Evolutionary conservation across 1,140 invertebrate genomes (phyloP), one percentile per base, ranked within the genome.

Genomic region (Dendroctonus valens): DNA sequence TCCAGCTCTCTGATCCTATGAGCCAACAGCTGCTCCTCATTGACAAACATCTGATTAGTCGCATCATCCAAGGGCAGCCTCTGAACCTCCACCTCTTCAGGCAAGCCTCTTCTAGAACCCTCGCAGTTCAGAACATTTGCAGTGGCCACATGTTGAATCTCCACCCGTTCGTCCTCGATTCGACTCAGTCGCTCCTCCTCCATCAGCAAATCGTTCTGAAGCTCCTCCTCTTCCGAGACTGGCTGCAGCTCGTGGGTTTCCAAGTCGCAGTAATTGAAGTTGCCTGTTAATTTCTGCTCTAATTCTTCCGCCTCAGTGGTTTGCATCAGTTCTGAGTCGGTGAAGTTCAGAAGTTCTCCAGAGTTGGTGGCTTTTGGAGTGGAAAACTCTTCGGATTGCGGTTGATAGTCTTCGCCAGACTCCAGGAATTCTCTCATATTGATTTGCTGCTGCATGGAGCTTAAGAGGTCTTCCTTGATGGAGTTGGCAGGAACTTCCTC

Each of bases 21-120:
- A 7, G 40, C 58, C 37, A 67, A 41, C 14, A 54, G 12, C 41
- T 67, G 57, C 15, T 60, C 65, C 15, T 67, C 50, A 39, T 50
- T 65, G 4, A n/a, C 49, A 52, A 9, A 65, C 54, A 65, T 50
- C 40, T 65, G 55, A 53, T 67, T 67, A 12, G 58, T 60, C 7
- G 65, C 57, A 9, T 59, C 49, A 41, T 65, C 53, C 15, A 65
- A 41, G 5, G 52, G 50, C 7, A 54, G 12, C 9, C 38, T 41
- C 12, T 7, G 15, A 6, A 63, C 14, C 12, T 54, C 41, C n/a
- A 39, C 52, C 12, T 26, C 26, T 3, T 26, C 26, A 26, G 26
- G 26, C 26, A 26, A 26, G 26, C 26, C 26, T 26, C 26, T 26
- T 26, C 26, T 26, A 2, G 26, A 3, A 1, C 26, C 26, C 26